Conservation (phyloP, 2,113 vertebrate genomes). For the Pogonocichla stellata region DNA sequence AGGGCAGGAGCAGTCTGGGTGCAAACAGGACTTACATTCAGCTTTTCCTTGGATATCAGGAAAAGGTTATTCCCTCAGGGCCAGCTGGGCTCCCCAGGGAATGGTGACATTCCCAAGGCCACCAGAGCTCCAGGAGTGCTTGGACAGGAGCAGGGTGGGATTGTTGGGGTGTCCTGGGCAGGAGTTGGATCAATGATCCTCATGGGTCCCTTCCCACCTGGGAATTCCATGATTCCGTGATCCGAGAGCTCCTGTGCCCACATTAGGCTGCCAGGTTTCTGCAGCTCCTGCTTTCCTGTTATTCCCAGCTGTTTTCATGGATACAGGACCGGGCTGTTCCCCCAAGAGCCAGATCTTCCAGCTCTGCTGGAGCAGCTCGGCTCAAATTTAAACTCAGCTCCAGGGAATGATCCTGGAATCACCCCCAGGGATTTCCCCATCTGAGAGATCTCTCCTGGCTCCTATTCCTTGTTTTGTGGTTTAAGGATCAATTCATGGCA, state of each 20-base stretch:
- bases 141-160: neutral
- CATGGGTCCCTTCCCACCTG: fast-evolving
- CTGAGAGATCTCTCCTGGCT: neutral
- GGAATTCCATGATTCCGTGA: neutral
- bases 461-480: fast-evolving
- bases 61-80: neutral
- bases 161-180: neutral
- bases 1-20: neutral
- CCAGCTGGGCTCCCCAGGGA: fast-evolving
- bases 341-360: neutral
- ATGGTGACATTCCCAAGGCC: neutral
- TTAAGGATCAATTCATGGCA: neutral
- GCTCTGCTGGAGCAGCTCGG: neutral
- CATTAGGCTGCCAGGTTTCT: fast-evolving
- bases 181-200: fast-evolving
- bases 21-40: fast-evolving
- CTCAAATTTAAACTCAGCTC: neutral
- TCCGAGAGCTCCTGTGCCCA: neutral
- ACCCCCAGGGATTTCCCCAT: fast-evolving
- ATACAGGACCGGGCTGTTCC: fast-evolving
- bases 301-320: neutral
- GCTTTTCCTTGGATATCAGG: neutral
- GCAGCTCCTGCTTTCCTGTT: neutral
- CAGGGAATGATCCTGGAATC: neutral
- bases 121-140: fast-evolving